phyloP scores from a whole-genome alignment of 1,140 invertebrate species.

The Drosophila pachea region DNA sequence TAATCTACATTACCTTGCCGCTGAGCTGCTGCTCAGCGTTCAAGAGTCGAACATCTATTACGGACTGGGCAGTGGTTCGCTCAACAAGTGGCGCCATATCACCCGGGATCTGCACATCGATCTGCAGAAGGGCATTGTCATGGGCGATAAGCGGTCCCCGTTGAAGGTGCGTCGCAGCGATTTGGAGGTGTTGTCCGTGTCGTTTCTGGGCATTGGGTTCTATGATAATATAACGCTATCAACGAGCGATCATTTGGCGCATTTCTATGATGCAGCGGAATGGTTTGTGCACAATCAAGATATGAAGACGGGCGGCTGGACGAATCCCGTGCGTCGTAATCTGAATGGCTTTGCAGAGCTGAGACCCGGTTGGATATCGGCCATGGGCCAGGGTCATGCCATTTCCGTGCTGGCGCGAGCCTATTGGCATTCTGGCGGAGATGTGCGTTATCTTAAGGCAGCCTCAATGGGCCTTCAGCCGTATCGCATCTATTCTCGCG shows the following conservation, averaged over 20 bases:
- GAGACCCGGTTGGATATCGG: slow-evolving; percentile 95
- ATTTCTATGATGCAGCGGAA: slow-evolving; percentile 94
- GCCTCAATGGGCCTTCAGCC: slow-evolving; percentile 89
- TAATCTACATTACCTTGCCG: slow-evolving; percentile 90
- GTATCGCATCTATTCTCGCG: slow-evolving; percentile 85
- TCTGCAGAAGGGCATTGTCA: slow-evolving; percentile 90
- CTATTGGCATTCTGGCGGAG: slow-evolving; percentile 88
- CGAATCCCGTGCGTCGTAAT: slow-evolving; percentile 90
- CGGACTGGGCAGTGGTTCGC: slow-evolving; percentile 85
- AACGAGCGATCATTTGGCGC: slow-evolving; percentile 90
- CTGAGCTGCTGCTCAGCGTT: slow-evolving; percentile 85
- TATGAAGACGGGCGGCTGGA: slow-evolving; percentile 89
- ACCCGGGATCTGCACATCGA: slow-evolving; percentile 94
- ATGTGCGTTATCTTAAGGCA: slow-evolving; percentile 87
- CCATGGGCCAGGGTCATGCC: slow-evolving; percentile 98
- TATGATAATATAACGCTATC: slow-evolving; percentile 91
- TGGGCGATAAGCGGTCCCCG: slow-evolving; percentile 82
- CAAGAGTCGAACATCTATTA: slow-evolving; percentile 91
- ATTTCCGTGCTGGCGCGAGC: slow-evolving; percentile 95
- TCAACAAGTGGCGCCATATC: slow-evolving; percentile 87
- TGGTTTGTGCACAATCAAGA: slow-evolving; percentile 96
- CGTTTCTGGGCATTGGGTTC: slow-evolving; percentile 84
- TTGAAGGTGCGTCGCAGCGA: slow-evolving; percentile 87
- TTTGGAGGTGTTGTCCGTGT: slow-evolving; percentile 81
- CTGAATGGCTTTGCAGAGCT: slow-evolving; percentile 89